Percentiles rank a stretch among this genome's conserved stretches.
Conservation (phyloP, 2,797 vertebrate species). For the Schizothorax lantsangensis region DNA sequence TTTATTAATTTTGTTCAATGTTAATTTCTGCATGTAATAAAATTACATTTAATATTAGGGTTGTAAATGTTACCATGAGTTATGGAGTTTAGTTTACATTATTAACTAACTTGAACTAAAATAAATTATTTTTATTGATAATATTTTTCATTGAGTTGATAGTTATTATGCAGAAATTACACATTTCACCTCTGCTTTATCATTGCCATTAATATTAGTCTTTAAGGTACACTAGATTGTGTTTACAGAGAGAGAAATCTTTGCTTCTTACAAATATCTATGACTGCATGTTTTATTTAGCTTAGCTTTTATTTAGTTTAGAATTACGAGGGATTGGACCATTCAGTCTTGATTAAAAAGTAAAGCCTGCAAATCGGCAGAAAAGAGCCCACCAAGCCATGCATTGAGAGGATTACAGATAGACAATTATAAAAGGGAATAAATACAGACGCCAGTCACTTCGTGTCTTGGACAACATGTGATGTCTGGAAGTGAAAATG, state of each 20-base stretch:
- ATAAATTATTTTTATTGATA: not conserved
- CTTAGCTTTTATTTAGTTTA: not conserved
- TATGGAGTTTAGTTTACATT: not conserved
- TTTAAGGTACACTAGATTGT: not conserved
- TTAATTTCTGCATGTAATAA: not conserved
- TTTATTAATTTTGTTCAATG: not conserved
- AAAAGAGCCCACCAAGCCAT: not conserved
- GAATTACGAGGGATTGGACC: not conserved
- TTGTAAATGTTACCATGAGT: not conserved
- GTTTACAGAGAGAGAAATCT: not conserved
- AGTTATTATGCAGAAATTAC: not conserved
- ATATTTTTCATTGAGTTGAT: not conserved
- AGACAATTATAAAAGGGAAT: not conserved
- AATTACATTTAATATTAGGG: not conserved
- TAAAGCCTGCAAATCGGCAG: not conserved
- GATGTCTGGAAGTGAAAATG: not conserved
- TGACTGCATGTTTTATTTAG: not conserved
- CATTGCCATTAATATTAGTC: not conserved
- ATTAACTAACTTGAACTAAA: not conserved
- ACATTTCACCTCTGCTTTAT: not conserved
- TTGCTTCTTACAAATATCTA: not conserved
- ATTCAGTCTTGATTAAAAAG: slow-evolving; percentile 2
- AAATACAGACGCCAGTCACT: not conserved
- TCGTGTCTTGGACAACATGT: not conserved
- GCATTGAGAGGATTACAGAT: not conserved